These are phyloP conservation scores for Onthophagus taurus DNA, from an alignment of 1,140 invertebrate genomes.

Conservation along the genomic window DNA sequence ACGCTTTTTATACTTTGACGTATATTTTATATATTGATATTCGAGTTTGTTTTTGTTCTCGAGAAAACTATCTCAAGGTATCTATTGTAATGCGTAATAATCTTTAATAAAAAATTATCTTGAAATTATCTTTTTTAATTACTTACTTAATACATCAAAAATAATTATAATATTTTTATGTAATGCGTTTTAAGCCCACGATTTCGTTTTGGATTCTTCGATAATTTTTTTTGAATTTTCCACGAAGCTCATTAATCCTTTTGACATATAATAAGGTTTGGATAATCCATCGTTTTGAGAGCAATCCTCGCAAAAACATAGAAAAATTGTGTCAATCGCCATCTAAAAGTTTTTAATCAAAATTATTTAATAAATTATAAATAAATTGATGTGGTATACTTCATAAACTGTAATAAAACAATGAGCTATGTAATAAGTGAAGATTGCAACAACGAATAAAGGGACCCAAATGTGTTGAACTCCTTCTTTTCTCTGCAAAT, in stretches of 20 bases:
- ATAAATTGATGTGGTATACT: slow-evolving; percentile 40
- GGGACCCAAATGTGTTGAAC: slow-evolving; percentile 61
- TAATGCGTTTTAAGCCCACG: too few relatives aligned
- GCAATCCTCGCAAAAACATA: slow-evolving; percentile 77
- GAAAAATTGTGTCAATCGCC: slow-evolving; percentile 71
- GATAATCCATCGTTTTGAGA: slow-evolving; percentile 62
- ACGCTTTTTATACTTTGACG: too few relatives aligned
- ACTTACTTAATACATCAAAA: too few relatives aligned
- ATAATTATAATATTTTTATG: too few relatives aligned
- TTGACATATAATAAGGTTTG: slow-evolving; percentile 66
- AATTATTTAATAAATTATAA: background rate
- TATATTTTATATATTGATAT: too few relatives aligned
- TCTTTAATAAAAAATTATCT: too few relatives aligned
- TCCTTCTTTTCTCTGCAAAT: slow-evolving; percentile 45
- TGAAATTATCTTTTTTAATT: too few relatives aligned
- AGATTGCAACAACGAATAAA: slow-evolving; percentile 50
- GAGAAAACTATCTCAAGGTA: too few relatives aligned
- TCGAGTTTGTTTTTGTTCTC: too few relatives aligned
- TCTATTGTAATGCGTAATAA: too few relatives aligned
- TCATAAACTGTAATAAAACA: slow-evolving; percentile 73
- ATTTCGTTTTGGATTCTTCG: too few relatives aligned
- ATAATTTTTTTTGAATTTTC: slow-evolving; percentile 53
- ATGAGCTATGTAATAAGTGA: slow-evolving; percentile 64
- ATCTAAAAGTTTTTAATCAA: slow-evolving; percentile 45
- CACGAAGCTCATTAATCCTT: slow-evolving; percentile 61